phyloP scores from a whole-genome alignment of 2,113 vertebrate genomes.

The Colossoma macropomum region DNA sequence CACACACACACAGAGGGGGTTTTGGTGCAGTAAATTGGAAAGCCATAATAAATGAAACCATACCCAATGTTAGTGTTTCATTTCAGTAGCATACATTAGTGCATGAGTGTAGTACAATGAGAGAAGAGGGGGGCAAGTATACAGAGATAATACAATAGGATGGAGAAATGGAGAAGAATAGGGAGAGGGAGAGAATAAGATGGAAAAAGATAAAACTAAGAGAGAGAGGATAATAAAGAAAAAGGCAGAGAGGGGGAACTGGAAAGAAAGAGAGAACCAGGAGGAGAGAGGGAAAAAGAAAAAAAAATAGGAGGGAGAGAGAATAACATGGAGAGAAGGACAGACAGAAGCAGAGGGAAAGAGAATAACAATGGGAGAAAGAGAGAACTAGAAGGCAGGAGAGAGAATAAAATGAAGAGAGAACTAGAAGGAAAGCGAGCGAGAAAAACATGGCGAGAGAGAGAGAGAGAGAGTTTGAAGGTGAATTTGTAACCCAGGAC shows the following conservation, averaged over 20 bases:
- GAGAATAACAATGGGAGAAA: not conserved
- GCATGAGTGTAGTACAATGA: not conserved
- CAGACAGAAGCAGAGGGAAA: not conserved
- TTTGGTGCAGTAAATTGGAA: not conserved
- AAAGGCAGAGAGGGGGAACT: not conserved
- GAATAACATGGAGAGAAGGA: too few species aligned
- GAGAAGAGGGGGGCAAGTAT: not conserved
- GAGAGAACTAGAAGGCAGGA: not conserved
- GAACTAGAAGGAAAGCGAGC: not conserved
- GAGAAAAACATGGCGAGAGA: not conserved
- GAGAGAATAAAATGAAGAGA: not conserved
- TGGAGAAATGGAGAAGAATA: not conserved
- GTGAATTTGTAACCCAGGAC: constrained; percentile 27
- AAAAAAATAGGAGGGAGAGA: not conserved
- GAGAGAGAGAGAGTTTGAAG: not conserved
- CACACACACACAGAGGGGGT: not conserved
- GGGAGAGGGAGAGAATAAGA: not conserved
- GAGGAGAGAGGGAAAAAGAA: not conserved
- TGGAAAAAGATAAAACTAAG: too few species aligned
- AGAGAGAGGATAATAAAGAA: not conserved
- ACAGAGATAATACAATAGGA: not conserved
- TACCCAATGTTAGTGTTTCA: not conserved
- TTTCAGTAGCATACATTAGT: not conserved
- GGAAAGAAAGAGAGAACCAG: not conserved
- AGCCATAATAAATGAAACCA: not conserved